phyloP scores from a whole-genome alignment of 2,113 vertebrate species.

The Prochilodus magdalenae region DNA sequence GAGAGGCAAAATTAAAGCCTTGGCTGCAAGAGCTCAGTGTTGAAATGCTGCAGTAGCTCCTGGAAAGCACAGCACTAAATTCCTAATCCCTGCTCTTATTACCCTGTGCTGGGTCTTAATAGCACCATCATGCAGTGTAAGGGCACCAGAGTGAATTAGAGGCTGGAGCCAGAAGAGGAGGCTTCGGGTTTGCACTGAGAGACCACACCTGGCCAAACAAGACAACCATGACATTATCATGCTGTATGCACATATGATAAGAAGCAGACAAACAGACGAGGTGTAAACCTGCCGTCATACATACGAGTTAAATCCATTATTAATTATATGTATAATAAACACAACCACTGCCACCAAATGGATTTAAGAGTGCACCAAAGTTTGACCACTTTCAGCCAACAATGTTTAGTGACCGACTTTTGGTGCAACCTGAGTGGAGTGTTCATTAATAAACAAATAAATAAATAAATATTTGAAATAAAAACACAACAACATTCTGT shows the following conservation, averaged over 20 bases:
- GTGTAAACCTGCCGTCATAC: background rate
- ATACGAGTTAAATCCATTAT: no score
- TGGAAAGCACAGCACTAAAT: slow-evolving; percentile 48
- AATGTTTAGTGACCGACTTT: no score
- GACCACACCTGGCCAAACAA: background rate
- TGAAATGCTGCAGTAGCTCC: slow-evolving; percentile 31
- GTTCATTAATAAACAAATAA: no score
- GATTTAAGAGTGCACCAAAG: no score
- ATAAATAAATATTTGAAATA: no score
- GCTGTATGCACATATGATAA: background rate
- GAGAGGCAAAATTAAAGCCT: slow-evolving; percentile 30
- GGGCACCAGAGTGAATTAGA: slow-evolving; percentile 54
- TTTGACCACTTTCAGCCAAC: no score
- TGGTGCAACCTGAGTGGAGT: no score
- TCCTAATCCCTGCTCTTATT: slow-evolving; percentile 61
- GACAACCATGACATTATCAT: background rate
- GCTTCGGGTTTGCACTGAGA: background rate
- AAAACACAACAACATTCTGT: no score
- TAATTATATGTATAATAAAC: no score
- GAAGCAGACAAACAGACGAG: background rate
- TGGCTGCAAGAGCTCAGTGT: slow-evolving; percentile 30
- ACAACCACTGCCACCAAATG: no score
- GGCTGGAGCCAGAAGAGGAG: background rate
- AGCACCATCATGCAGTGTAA: slow-evolving; percentile 61
- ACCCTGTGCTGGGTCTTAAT: slow-evolving; percentile 58